Evolutionary conservation across 2,888 invertebrate species (phyloP).

Genomic region (Schrankia costaestrigalis): DNA sequence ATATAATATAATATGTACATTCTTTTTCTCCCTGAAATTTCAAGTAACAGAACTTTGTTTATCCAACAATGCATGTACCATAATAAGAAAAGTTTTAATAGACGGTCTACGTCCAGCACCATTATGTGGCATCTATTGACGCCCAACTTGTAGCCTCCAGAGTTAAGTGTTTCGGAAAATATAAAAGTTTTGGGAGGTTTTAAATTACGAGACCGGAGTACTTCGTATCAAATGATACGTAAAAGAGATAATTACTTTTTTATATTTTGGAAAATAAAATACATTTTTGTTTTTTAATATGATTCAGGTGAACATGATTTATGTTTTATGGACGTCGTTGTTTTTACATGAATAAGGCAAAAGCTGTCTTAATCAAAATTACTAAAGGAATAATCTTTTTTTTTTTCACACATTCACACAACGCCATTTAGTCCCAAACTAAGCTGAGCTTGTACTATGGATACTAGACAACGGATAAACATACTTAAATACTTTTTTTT

Average conservation of each 20-base stretch:
- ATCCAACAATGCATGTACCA: conserved; percentile 23
- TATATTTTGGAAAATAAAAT: not conserved
- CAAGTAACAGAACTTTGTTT: conserved; percentile 17
- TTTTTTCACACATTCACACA: no score
- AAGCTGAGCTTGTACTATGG: no score
- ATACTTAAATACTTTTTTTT: no score
- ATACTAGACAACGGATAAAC: no score
- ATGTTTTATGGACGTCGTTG: no score
- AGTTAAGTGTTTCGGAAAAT: conserved; percentile 28
- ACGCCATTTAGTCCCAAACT: no score
- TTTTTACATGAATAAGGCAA: no score
- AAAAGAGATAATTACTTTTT: not conserved
- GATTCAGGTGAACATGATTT: no score
- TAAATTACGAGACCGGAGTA: conserved; percentile 2
- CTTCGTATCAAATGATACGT: conserved; percentile 3
- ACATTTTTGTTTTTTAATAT: no score
- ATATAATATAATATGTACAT: conserved; percentile 1
- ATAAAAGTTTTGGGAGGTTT: conserved; percentile 18
- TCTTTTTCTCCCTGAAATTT: conserved; percentile 4
- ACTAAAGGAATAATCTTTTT: no score
- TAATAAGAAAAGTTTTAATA: conserved; percentile 41
- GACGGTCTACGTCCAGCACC: conserved; percentile 14
- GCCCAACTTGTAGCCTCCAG: conserved; percentile 20
- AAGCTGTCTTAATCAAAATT: no score
- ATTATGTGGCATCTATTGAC: conserved; percentile 29